A percentile compares a stretch with the other conserved stretches of the same genome.
These are phyloP conservation scores for Brachionus rotundiformis DNA, from an alignment of 1,140 invertebrate genomes.

Conservation along the genomic window DNA sequence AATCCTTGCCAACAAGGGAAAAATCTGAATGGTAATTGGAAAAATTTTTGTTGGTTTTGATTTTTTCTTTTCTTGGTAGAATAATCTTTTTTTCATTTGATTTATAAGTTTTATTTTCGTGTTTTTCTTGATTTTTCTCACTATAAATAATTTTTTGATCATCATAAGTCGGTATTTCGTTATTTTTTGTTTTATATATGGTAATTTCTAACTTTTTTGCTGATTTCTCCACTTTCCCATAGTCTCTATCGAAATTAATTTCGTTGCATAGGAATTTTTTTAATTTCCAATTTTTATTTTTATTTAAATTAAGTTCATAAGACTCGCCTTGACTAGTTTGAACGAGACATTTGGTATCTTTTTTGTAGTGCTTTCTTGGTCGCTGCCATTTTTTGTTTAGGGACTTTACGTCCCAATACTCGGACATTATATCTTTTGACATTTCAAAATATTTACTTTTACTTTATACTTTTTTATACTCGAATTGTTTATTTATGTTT, in stretches of 20 bases:
- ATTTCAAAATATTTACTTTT: too few relatives aligned
- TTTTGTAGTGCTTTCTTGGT: not conserved
- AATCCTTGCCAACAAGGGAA: not conserved
- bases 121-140: not conserved
- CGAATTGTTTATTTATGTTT: too few relatives aligned
- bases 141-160: not conserved
- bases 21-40: not conserved
- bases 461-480: too few relatives aligned
- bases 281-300: slow-evolving; percentile 21
- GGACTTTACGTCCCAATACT: not conserved
- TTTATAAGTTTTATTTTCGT: not conserved
- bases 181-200: not conserved
- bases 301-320: not conserved
- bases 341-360: not conserved
- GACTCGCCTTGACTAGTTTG: not conserved
- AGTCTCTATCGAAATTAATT: not conserved
- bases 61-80: not conserved
- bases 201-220: not conserved
- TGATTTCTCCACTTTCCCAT: not conserved
- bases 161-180: too few relatives aligned
- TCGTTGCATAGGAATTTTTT: not conserved
- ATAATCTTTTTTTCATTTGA: not conserved
- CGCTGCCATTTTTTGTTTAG: not conserved
- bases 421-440: not conserved
- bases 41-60: not conserved